A percentile compares a stretch with the other conserved stretches of the same genome.
Conservation (phyloP, 2,797 vertebrate species). For the Hoplostethus mediterraneus region DNA sequence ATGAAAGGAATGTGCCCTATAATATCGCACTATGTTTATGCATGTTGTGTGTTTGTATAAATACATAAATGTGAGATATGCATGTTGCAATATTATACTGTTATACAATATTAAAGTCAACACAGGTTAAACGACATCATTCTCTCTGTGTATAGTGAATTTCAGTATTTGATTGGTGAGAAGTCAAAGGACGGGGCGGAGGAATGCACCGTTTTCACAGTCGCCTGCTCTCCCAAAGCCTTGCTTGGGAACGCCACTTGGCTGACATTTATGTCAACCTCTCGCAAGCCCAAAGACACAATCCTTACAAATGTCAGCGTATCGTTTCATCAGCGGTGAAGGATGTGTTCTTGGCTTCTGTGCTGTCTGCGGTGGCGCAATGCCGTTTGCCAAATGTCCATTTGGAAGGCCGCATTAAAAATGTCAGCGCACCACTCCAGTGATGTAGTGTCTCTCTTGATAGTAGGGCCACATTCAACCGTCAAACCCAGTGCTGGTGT, state of each 20-base stretch:
- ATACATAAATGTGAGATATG: too few species aligned
- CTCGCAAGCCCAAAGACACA: slow-evolving; percentile 56
- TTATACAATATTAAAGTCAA: too few species aligned
- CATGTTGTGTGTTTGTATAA: too few species aligned
- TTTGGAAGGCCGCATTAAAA: slow-evolving; percentile 64
- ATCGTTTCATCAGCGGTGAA: slow-evolving; percentile 60
- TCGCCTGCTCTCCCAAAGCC: slow-evolving; percentile 24
- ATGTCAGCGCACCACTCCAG: slow-evolving; percentile 54
- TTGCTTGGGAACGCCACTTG: slow-evolving; percentile 39
- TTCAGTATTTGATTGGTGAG: too few species aligned
- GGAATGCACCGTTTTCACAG: background rate
- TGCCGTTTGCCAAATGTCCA: slow-evolving; percentile 57
- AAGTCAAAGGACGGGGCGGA: background rate
- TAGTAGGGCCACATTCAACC: slow-evolving; percentile 26
- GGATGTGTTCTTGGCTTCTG: slow-evolving; percentile 53
- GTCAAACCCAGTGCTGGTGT: slow-evolving; percentile 17
- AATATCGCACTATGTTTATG: too few species aligned
- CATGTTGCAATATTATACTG: too few species aligned
- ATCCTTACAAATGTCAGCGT: slow-evolving; percentile 70
- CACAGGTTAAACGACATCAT: too few species aligned
- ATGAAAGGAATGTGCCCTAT: too few species aligned
- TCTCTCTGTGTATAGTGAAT: too few species aligned
- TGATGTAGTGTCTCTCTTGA: slow-evolving; percentile 52
- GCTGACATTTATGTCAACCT: slow-evolving; percentile 65
- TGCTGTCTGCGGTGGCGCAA: slow-evolving; percentile 27